phyloP scores from a whole-genome alignment of 2,113 vertebrate species.

The Campylorhamphus procurvoides region DNA sequence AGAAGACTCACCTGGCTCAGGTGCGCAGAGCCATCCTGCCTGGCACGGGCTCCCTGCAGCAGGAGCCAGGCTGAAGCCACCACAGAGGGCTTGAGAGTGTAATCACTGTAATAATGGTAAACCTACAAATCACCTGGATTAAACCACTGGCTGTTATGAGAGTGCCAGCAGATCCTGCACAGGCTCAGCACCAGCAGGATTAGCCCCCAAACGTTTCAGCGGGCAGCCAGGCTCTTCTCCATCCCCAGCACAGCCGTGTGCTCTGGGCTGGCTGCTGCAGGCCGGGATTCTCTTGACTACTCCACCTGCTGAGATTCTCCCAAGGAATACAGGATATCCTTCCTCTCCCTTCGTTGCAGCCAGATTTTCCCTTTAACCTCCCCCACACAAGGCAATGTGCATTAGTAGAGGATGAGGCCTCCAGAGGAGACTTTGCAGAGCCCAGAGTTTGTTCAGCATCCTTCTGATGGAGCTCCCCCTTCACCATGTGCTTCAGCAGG shows the following conservation, averaged over 20 bases:
- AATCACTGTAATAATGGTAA: fast-evolving
- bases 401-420: background rate
- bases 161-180: background rate
- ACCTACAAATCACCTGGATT: background rate
- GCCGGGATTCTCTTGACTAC: background rate
- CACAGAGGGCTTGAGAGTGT: fast-evolving
- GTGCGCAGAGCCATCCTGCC: background rate
- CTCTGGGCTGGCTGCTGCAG: background rate
- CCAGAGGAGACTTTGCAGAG: background rate
- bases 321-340: background rate
- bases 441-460: background rate
- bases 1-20: background rate
- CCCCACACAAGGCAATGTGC: background rate
- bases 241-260: background rate
- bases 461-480: background rate
- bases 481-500: fast-evolving
- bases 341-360: background rate
- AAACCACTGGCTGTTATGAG: background rate
- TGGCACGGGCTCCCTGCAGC: background rate
- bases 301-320: background rate
- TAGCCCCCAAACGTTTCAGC: background rate
- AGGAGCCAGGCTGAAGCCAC: background rate
- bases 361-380: background rate
- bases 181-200: background rate
- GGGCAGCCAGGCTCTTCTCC: background rate